Base-by-base conservation (phyloP, 1,140 invertebrate species). In the Bombus sylvicola region DNA sequence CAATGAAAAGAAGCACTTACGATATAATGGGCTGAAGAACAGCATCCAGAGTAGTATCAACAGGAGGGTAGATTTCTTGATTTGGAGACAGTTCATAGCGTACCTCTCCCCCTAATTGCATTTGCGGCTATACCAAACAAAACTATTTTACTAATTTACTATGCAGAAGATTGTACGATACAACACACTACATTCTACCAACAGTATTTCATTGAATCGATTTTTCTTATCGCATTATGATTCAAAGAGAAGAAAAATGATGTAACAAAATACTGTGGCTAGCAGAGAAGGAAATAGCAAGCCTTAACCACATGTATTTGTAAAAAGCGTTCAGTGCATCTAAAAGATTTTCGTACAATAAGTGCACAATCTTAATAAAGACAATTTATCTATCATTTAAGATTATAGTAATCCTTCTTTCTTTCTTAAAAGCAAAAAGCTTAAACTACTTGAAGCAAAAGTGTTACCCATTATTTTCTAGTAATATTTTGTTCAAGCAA, bases 11-110 rank as follows among this genome's bases (percentile, higher is more conserved):
- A 85, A 91, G 84, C 88, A 94, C 94, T 95, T 93, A 95, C 95
- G 94, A 95, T 94, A 95, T 95, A 91, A 95, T 95, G 84, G 95
- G 95, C 88, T 95, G 94, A 86, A 95, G 94, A 91, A 95, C 94
- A 89, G 93, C 95, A 81, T 95, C 95, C 92, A 95, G 83, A 87
- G 95, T 95, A 85, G 92, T 92, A 87, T 95, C 94, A 87, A 90
- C 91, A 64, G 94, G 93, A 86, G 93, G 92, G 89, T 93, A 94
- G 91, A 93, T 94, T 89, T 94, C 93, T 91, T 94, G 94, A 93
- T 95, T 94, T 87, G 94, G 94, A 92, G 94, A 93, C 89, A 94
- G 91, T 91, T 94, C 94, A 92, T 95, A 94, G 91, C 92, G 93
- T 91, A 94, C 93, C 85, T 95, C 93, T 92, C 93, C 94, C 89